phyloP scores from a whole-genome alignment of 92 coral and sea anemone species.

The Zoanthus sociatus region DNA sequence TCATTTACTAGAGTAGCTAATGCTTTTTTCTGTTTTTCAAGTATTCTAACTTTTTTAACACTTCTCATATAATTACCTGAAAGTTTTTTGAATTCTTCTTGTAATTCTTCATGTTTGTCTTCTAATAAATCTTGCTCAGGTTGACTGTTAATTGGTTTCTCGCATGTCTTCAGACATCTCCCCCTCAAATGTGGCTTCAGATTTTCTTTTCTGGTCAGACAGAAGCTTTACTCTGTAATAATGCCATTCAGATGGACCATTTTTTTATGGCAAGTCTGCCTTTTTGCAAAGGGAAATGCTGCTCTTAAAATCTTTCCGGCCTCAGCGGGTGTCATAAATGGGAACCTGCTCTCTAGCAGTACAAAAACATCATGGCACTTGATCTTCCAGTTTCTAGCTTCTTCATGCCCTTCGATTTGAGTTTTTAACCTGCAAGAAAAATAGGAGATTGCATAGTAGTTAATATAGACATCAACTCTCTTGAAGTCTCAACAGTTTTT shows the following conservation, averaged over 20 bases:
- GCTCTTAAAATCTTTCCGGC: conserved; percentile 51
- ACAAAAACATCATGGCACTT: conserved; percentile 50
- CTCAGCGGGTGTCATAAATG: conserved; percentile 21
- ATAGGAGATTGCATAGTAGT: conserved; percentile 19
- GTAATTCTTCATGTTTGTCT: neutral
- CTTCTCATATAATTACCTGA: no score
- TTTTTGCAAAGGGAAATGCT: conserved; percentile 61
- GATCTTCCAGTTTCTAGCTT: conserved; percentile 40
- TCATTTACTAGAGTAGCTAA: conserved; percentile 35
- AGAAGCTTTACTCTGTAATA: conserved; percentile 53
- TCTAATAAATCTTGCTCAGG: neutral
- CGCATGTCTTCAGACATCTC: conserved; percentile 23
- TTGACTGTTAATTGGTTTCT: conserved; percentile 2
- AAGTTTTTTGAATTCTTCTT: neutral
- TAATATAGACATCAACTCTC: conserved; percentile 24
- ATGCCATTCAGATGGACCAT: conserved; percentile 46
- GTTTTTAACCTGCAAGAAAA: conserved; percentile 39
- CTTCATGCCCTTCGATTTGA: conserved; percentile 45
- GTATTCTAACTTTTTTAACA: conserved; percentile 11
- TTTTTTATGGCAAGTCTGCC: conserved; percentile 54
- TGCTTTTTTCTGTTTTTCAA: conserved; percentile 57
- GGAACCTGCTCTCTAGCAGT: conserved; percentile 21
- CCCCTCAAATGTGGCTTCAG: conserved; percentile 11
- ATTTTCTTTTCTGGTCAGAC: conserved; percentile 6
- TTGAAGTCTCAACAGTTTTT: conserved; percentile 20